These are phyloP conservation scores for Eupithecia insigniata DNA, from an alignment of 2,888 invertebrate species.

Conservation along the genomic window DNA sequence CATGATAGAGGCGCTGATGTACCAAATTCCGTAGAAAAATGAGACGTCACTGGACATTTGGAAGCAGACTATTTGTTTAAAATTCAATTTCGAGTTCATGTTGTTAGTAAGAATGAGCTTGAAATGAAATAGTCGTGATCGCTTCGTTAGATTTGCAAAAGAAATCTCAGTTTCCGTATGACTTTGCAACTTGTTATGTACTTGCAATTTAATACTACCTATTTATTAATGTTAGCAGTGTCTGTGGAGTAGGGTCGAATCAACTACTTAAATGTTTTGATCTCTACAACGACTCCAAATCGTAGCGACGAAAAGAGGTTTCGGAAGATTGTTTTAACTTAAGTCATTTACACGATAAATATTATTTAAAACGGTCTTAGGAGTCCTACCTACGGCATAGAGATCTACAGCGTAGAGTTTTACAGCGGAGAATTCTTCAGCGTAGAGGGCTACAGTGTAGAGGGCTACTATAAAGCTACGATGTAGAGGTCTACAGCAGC, in stretches of 20 bases:
- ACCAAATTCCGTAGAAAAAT: neutral
- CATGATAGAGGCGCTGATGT: neutral
- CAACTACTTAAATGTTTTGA: neutral
- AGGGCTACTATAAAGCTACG: neutral
- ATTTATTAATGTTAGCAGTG: neutral
- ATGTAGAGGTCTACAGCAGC: neutral
- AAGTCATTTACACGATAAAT: neutral
- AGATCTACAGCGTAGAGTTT: neutral
- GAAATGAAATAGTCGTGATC: constrained; percentile 32
- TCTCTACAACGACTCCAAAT: neutral
- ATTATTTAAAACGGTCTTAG: neutral
- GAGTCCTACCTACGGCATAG: too few species aligned
- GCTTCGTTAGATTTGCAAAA: constrained; percentile 24
- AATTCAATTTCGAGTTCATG: neutral
- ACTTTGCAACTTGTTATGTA: neutral
- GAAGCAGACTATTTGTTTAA: neutral
- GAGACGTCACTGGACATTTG: neutral
- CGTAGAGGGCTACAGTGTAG: neutral
- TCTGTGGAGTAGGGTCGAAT: neutral
- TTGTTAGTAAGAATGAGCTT: neutral
- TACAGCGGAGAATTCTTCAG: neutral
- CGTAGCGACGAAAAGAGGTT: neutral
- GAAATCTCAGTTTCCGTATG: neutral
- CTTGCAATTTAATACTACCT: neutral
- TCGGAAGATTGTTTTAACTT: neutral